Conservation (phyloP, 2,113 vertebrate genomes). For the Corythornis cristatus region DNA sequence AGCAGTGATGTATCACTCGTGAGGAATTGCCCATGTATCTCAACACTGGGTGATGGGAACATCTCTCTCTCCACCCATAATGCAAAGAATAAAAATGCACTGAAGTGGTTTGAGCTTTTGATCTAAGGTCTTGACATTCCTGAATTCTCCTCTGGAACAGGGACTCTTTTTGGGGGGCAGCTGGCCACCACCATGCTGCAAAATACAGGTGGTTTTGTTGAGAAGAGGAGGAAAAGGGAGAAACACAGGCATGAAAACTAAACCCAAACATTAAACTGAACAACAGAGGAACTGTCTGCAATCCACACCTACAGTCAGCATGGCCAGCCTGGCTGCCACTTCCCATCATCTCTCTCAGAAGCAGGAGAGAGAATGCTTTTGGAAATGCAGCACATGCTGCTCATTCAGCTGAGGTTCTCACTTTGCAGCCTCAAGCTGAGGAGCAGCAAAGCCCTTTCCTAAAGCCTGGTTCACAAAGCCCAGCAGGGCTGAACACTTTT, state of each 20-base stretch:
- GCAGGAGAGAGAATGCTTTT: not conserved
- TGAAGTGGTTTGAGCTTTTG: not conserved
- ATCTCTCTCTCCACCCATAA: not conserved
- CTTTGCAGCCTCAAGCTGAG: not conserved
- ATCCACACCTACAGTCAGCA: not conserved
- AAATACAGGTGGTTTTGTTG: not conserved
- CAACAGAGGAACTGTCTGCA: not conserved
- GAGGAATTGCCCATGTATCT: not conserved
- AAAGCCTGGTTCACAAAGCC: rapidly evolving
- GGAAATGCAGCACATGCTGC: rapidly evolving
- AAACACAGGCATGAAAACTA: not conserved
- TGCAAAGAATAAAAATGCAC: not conserved
- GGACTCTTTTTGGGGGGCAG: not conserved
- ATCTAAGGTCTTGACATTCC: not conserved
- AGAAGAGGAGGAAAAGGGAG: not conserved
- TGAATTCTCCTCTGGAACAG: not conserved
- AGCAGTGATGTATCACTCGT: not conserved
- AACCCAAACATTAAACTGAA: not conserved
- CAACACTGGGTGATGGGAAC: not conserved
- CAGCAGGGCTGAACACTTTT: not conserved
- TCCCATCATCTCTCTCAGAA: not conserved
- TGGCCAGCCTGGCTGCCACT: not conserved
- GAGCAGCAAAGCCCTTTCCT: rapidly evolving
- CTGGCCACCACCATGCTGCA: not conserved
- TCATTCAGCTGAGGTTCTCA: not conserved